Base-by-base conservation (phyloP, 2,888 invertebrate genomes). In the Eupithecia insigniata region DNA sequence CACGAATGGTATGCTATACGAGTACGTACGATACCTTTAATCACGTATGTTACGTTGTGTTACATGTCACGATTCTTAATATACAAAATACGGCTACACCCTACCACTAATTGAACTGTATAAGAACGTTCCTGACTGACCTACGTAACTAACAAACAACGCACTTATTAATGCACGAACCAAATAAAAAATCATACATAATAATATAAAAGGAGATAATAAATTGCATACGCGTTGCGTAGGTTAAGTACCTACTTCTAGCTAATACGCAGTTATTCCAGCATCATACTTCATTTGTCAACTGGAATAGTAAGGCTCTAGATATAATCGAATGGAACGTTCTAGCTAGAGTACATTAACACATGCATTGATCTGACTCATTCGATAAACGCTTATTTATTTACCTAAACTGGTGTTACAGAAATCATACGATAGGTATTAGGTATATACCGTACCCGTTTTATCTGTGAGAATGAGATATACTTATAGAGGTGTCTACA, bases 311-410 rank as follows among this genome's bases (percentile, higher is more conserved):
- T 43, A n/a, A n/a, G n/a, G n/a, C n/a, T n/a, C n/a, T n/a, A n/a
- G n/a, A n/a, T 34, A 28, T 61, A 18, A 43, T 43, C 43, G 18
- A 74, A 55, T 28, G 16, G 67, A 70, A 74, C 22, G 67, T 67
- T 58, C 70, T 55, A 61, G 65, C 36, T 58, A 58, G 70, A 70
- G 61, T 58, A 70, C 61, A 66, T 43, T 51, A 70, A 61, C 51
- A 64, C 55, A 51, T 62, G 55, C 68, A 69, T 64, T 64, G 30
- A 32, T 65, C 55, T 74, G 74, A 74, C 71, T 61, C 74, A 74
- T 71, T 64, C 62, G 71, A 69, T 64, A 69, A 58, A 39, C 64
- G 61, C 60, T 69, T 71, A 67, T 34, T 30, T 71, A 67, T 36
- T 60, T 46, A 66, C 60, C 60, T 58, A 39, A 67, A 67, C 60